Evolutionary conservation across 2,113 vertebrate genomes (phyloP).

Genomic region (Rhinolophus ferrumequinum): DNA sequence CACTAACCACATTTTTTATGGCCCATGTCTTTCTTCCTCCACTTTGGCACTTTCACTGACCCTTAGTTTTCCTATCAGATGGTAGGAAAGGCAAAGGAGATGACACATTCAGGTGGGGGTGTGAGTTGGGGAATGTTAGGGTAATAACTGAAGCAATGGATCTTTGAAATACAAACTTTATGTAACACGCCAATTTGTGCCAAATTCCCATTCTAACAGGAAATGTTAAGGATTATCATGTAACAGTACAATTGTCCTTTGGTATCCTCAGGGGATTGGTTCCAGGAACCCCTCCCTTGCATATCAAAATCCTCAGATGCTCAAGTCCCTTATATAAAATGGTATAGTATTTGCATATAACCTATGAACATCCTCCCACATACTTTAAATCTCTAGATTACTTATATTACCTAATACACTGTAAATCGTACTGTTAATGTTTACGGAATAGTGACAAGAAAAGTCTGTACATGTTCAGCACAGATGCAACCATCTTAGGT

Average conservation of each 20-base stretch:
- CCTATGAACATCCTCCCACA: not conserved
- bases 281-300: not conserved
- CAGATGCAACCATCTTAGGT: not conserved
- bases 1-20: not conserved
- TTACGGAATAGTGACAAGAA: not conserved
- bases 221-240: not conserved
- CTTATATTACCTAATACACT: not conserved
- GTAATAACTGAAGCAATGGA: not conserved
- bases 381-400: not conserved
- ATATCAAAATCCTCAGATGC: not conserved
- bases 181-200: not conserved
- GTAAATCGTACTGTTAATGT: not conserved
- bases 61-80: not conserved
- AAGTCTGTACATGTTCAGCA: not conserved
- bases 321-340: not conserved
- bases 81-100: not conserved
- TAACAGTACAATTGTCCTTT: too few relatives aligned
- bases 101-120: not conserved
- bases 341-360: not conserved
- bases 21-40: not conserved
- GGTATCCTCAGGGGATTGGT: not conserved
- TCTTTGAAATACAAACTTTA: constrained; percentile 35
- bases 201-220: not conserved
- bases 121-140: not conserved
- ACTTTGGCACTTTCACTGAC: not conserved